Evolutionary conservation across 2,797 vertebrate genomes (phyloP), one percentile per base, ranked within the genome.

Genomic region (Cephalopachus bancanus): DNA sequence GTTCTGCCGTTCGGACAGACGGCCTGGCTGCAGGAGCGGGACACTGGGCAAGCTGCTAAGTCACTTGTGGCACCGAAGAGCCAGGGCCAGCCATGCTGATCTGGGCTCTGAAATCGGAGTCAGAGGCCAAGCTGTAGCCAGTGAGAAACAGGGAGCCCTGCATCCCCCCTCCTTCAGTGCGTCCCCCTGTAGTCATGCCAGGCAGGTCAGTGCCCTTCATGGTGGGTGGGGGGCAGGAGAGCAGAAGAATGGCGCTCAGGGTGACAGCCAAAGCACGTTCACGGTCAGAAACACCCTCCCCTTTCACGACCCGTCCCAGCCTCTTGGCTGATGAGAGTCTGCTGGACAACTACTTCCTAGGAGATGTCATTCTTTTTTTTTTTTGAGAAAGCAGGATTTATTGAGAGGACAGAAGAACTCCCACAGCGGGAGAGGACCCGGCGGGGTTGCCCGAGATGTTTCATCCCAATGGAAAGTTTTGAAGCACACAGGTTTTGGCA

Each of bases 1-100:
- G 11, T 74, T 83, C 60, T 94, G 76, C 87, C 24, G 9, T 74
- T 83, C 60, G 93, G 76, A 94, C 76, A 59, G 84, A 92, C 16
- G 88, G 83, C 80, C 8, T 12, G 30, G 75, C 53, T 28, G 60
- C 24, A 71, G 76, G 57, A 71, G 20, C 0, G 51, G 28, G 1
- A 33, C 33, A n/a, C 64, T 91, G 85, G 84, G 24, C n/a, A 91
- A 67, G 51, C 26, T 64, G 12, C 10, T n/a, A 60, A 75, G 69
- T 26, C 10, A 60, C 19, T 5, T 60, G 44, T 69, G 20, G 84
- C 22, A 80, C n/a, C 51, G 30, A 72, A 59, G 72, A 86, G n/a
- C 67, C 4, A 19, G 64, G 84, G 49, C 26, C n/a, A 62, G 57
- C 28, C 67, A 69, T 81, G 74, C 30, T 22, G 86, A 72, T 81